Base-by-base conservation (phyloP, 2,888 invertebrate species). In the Microchrysa polita region DNA sequence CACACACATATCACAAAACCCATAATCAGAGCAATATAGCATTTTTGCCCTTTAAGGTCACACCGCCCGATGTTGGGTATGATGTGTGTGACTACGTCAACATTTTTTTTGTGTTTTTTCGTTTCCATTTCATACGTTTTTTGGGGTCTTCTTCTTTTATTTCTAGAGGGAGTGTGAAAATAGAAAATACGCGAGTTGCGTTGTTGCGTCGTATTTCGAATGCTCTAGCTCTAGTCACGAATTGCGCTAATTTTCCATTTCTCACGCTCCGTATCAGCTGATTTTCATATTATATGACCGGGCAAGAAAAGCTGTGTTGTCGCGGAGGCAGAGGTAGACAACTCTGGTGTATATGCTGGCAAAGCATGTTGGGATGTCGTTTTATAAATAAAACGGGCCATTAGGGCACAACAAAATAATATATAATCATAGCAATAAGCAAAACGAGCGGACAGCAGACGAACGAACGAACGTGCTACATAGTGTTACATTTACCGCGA, bases 21-120 rank as follows among this genome's bases (percentile, higher is more conserved):
- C 34, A 61, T 18, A 61, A 61, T 61, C 61, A 61, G 61, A 40
- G 55, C 55, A n/a, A 27, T n/a, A n/a, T 61, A 23, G 40, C 40
- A 10, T 40, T 34, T 22, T 61, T 61, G 61, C 61, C 61, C 61
- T 61, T 34, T 61, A 40, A 61, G 61, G 61, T 61, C 61, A 61
- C 40, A 40, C 61, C 61, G 40, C 40, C 14, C 40, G 27, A 34
- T 34, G n/a, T n/a, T n/a, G n/a, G n/a, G n/a, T n/a, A n/a, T n/a
- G n/a, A n/a, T n/a, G n/a, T n/a, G n/a, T n/a, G n/a, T n/a, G 61
- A 61, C 61, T 23, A 61, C 61, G 61, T 61, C 61, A 61, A 61
- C 40, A 27, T 61, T 34, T 23, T 40, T 2, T 40, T 34, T 2
- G 27, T 2, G 2, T 34, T 34, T 34, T 34, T 34, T 34, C 27